phyloP scores from a whole-genome alignment of 2,888 invertebrate genomes.

The Tholera decimalis region DNA sequence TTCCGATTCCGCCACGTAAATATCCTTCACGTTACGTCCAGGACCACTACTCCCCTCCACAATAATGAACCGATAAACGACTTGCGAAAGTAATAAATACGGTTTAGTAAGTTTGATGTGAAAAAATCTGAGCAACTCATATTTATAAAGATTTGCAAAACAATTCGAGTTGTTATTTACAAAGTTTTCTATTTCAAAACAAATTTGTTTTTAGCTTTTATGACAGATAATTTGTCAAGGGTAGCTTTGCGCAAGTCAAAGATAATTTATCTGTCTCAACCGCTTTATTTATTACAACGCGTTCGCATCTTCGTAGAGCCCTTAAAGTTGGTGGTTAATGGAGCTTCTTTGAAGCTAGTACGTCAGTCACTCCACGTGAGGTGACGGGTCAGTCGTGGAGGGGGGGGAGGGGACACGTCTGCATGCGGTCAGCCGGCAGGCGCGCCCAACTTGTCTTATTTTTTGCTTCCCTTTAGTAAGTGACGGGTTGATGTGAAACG shows the following conservation, averaged over 20 bases:
- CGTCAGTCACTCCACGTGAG: slow-evolving; percentile 79
- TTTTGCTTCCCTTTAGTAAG: slow-evolving; percentile 75
- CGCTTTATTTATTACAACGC: slow-evolving; percentile 89
- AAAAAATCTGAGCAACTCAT: slow-evolving; percentile 66
- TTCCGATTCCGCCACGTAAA: slow-evolving; percentile 75
- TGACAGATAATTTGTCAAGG: slow-evolving; percentile 90
- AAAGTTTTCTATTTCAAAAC: slow-evolving; percentile 86
- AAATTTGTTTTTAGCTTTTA: slow-evolving; percentile 90
- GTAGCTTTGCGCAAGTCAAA: slow-evolving; percentile 88
- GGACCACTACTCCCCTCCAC: slow-evolving; percentile 65
- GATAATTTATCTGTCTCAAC: slow-evolving; percentile 91
- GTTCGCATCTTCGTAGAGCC: slow-evolving; percentile 88
- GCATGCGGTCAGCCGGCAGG: slow-evolving; percentile 76
- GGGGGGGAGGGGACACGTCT: slow-evolving; percentile 54
- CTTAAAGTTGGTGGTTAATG: slow-evolving; percentile 89
- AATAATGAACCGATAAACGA: slow-evolving; percentile 75
- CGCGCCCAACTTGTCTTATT: slow-evolving; percentile 71
- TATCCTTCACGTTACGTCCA: slow-evolving; percentile 71
- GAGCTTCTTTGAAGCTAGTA: slow-evolving; percentile 85
- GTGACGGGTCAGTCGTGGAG: slow-evolving; percentile 49
- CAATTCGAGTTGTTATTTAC: slow-evolving; percentile 81
- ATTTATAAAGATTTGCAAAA: slow-evolving; percentile 76
- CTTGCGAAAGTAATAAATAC: slow-evolving; percentile 66
- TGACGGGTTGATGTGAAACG: slow-evolving; percentile 81
- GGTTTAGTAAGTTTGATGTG: slow-evolving; percentile 62